Base-by-base conservation (phyloP, 2,797 vertebrate genomes). In the Rhabdomys pumilio region DNA sequence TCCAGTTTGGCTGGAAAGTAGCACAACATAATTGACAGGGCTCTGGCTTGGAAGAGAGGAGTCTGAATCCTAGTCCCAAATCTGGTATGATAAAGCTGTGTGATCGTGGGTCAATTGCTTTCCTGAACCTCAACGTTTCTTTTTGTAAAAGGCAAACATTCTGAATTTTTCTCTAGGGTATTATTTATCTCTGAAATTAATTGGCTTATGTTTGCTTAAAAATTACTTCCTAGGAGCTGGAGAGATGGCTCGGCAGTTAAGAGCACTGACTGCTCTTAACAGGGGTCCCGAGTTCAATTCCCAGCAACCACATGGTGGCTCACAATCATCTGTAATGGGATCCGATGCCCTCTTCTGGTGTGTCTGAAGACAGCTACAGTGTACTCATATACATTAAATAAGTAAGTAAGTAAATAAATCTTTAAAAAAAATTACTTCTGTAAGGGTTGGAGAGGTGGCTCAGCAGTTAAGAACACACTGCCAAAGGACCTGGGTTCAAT, bases 51-150 rank as follows among this genome's bases (percentile, higher is more conserved):
- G 26, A 41, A 10, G 26, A 11, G 63, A 47, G 41, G 29, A 2
- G 2, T 83, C 4, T 26, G 12, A 85, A 11, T 24, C 44, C 11
- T 0, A 4, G 47, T 77, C 12, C 41, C 0, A 1, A 1, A 29
- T 47, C 17, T 65, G 44, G 13, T 7, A 22, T 72, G 34, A 29
- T 67, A 20, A 26, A 55, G 41, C 76, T 67, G 20, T 88, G 84
- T 69, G 81, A 61, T 22, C 8, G 0, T 14, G 61, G 22, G 53
- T 81, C 29, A 72, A 20, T 20, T 1, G 1, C 24, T 95, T 87
- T 59, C 72, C 44, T 57, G 5, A 95, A 29, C 69, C n/a, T 92
- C 63, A 76, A 10, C 50, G 44, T 55, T 79, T 6, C 79, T 47
- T 75, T 94, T 82, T 87, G 38, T 89, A 79, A 67, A 95, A 94